Conservation (phyloP, 2,797 vertebrate species). For the Uromys caudimaculatus region DNA sequence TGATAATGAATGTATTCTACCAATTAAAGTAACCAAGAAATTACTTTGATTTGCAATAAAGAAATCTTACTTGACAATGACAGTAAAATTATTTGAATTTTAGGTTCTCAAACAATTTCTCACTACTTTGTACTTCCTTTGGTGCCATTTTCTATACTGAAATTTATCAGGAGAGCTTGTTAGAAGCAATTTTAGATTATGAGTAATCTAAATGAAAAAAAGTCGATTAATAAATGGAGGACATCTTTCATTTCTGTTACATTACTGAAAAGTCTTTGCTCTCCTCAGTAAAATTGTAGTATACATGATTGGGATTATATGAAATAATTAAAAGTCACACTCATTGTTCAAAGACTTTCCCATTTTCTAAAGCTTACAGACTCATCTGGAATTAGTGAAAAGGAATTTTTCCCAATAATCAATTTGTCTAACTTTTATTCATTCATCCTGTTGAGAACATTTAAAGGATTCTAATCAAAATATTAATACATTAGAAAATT, state of each 20-base stretch:
- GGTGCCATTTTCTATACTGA: slow-evolving; percentile 59
- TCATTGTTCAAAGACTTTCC: slow-evolving; percentile 65
- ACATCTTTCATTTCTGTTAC: slow-evolving; percentile 63
- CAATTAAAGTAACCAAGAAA: slow-evolving; percentile 79
- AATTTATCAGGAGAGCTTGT: slow-evolving; percentile 66
- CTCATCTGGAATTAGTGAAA: slow-evolving; percentile 60
- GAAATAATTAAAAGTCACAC: slow-evolving; percentile 65
- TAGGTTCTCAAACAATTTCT: slow-evolving; percentile 70
- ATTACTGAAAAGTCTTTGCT: slow-evolving; percentile 37
- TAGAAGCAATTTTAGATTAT: slow-evolving; percentile 79
- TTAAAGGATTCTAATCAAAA: slow-evolving; percentile 77
- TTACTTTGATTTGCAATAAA: slow-evolving; percentile 71
- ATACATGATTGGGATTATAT: slow-evolving; percentile 57
- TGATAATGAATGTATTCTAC: slow-evolving; percentile 66
- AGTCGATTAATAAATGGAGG: slow-evolving; percentile 53
- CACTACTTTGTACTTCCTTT: slow-evolving; percentile 55
- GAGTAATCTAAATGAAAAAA: slow-evolving; percentile 73
- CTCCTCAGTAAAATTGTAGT: slow-evolving; percentile 1
- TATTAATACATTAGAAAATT: slow-evolving; percentile 76
- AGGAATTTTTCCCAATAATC: slow-evolving; percentile 67
- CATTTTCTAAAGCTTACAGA: slow-evolving; percentile 67
- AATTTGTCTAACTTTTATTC: slow-evolving; percentile 63
- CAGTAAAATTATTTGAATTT: slow-evolving; percentile 67
- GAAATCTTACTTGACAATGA: slow-evolving; percentile 66
- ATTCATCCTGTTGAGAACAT: slow-evolving; percentile 61